These are phyloP conservation scores for Cochlearius cochlearius DNA, from an alignment of 2,113 vertebrate species.

Conservation along the genomic window DNA sequence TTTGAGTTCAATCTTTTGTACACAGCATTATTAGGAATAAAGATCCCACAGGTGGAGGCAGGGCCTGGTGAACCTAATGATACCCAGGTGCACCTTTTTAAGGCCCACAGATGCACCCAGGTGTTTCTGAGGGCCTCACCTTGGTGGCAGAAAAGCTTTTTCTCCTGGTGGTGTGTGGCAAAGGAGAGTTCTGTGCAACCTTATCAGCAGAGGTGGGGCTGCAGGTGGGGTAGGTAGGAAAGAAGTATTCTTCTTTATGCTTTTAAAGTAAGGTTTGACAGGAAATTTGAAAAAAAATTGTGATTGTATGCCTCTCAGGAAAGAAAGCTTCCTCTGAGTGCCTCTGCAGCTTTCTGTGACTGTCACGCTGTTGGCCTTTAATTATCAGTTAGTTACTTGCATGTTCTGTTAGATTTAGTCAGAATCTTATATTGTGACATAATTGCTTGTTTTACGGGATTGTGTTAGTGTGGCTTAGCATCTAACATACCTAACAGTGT, in stretches of 20 bases:
- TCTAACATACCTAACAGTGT: not conserved
- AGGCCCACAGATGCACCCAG: not conserved
- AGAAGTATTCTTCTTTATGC: not conserved
- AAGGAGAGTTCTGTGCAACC: accelerated
- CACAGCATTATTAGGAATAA: not conserved
- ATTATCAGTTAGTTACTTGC: not conserved
- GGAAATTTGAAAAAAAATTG: not conserved
- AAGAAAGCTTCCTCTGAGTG: not conserved
- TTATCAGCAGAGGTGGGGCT: accelerated
- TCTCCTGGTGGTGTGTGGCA: not conserved
- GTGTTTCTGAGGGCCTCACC: not conserved
- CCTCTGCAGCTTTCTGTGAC: not conserved
- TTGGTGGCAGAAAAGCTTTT: not conserved
- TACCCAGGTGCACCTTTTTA: not conserved
- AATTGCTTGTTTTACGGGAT: not conserved
- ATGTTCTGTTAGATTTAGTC: not conserved
- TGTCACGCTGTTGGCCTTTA: not conserved
- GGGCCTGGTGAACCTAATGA: not conserved
- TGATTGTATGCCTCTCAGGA: not conserved
- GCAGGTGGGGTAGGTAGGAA: not conserved
- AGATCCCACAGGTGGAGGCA: not conserved
- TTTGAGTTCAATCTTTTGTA: not conserved
- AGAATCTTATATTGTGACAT: not conserved
- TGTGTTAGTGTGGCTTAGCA: not conserved
- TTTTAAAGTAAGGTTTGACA: not conserved